Percentiles rank a stretch among this genome's conserved stretches.
These are phyloP conservation scores for Platysteira castanea DNA, from an alignment of 2,113 vertebrate species.

Conservation along the genomic window DNA sequence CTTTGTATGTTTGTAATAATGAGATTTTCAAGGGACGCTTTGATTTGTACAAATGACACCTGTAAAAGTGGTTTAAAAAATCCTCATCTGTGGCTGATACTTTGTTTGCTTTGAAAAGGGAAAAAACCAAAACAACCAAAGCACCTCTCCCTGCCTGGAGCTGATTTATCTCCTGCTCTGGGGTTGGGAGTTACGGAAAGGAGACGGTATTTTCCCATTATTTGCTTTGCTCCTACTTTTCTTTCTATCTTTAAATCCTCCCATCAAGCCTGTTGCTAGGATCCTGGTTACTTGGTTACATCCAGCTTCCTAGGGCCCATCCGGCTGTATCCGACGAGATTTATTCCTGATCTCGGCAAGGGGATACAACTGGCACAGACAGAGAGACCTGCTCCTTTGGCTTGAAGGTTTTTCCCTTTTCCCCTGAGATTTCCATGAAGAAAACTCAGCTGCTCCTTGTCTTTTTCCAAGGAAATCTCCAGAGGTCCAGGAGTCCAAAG, in stretches of 20 bases:
- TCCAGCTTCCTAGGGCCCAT: not conserved
- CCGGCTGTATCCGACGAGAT: not conserved
- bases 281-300: conserved; percentile 19
- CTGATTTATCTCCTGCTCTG: not conserved
- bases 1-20: conserved; percentile 80
- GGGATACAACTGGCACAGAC: not conserved
- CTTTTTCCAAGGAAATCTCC: not conserved
- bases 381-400: not conserved
- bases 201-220: not conserved
- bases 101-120: not conserved
- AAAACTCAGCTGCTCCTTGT: not conserved
- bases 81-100: not conserved
- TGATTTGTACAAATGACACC: conserved; percentile 75
- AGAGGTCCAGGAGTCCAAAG: not conserved
- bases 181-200: not conserved
- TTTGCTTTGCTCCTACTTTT: not conserved
- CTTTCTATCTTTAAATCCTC: conserved; percentile 25
- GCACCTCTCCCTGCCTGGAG: not conserved
- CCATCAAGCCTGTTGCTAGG: conserved; percentile 30
- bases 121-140: not conserved
- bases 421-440: not conserved
- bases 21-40: conserved; percentile 71
- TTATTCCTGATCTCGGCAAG: not conserved
- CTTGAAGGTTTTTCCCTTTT: not conserved
- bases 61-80: conserved; percentile 70